Base-by-base conservation (phyloP, 2,888 invertebrate species). In the Ochropacha duplaris region DNA sequence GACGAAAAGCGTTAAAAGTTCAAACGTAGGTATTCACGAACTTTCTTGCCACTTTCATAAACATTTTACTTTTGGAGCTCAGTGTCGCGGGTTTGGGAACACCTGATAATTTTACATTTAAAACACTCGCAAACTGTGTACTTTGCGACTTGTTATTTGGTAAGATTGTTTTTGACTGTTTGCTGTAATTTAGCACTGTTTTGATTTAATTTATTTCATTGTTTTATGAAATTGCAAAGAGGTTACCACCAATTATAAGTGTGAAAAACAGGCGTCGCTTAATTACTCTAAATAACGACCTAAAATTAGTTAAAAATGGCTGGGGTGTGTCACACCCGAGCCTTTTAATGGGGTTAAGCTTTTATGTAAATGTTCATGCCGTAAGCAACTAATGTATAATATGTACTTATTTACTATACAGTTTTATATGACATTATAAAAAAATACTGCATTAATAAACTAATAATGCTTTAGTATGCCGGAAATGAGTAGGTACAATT, bases 11-110 rank as follows among this genome's bases (percentile, higher is more conserved):
- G 81, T 84, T 83, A 79, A 85, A 88, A 86, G 81, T 88, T 88
- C 62, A 62, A 69, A 64, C 72, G 71, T 39, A 16, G 39, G 39
- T 44, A 78, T 74, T 74, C 74, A 67, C 50, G 69, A 88, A 89
- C 78, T 90, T 88, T 81, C 78, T 80, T 79, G 76, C 80, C 84
- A 86, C 86, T 85, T 89, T 87, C 86, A 89, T 88, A 89, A 90
- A 90, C 86, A 89, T 89, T 89, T 84, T 86, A 87, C 86, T 88
- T 86, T 74, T 76, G 66, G 69, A 78, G 76, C 71, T 66, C 74
- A 73, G 74, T 71, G 71, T 73, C 72, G 78, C 65, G 71, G 70
- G 67, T 72, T 68, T 44, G 66, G 63, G 54, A 68, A 74, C 80
- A 78, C 75, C 76, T 81, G 81, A 76, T 84, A 83, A n/a, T 84